A percentile compares a stretch with the other conserved stretches of the same genome.
Conservation (phyloP, 2,888 invertebrate genomes). For the Tachina lurida region DNA sequence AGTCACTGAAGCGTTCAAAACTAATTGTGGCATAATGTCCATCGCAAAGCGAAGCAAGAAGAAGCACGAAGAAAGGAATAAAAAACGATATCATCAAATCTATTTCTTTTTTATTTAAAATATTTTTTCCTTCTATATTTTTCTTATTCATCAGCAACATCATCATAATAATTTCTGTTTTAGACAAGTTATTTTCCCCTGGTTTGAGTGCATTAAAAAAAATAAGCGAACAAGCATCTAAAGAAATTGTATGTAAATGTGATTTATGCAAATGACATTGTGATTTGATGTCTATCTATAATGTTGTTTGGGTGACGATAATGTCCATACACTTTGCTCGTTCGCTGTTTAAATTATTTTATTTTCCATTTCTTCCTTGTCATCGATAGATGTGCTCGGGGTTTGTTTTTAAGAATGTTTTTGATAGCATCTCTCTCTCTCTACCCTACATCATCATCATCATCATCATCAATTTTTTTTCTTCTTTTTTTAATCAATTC, state of each 20-base stretch:
- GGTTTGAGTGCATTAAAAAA: not conserved
- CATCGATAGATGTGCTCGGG: conserved; percentile 36
- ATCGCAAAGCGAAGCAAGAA: conserved; percentile 18
- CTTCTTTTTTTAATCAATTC: conserved; percentile 55
- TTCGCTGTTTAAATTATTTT: conserved; percentile 25
- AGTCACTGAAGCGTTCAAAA: conserved; percentile 70
- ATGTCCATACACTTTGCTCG: not conserved
- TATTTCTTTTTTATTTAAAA: conserved; percentile 4
- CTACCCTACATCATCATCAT: conserved; percentile 10
- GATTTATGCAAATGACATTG: conserved; percentile 72
- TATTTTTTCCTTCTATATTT: not conserved
- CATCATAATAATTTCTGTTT: conserved; percentile 42
- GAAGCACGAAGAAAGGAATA: not conserved
- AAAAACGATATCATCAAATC: conserved; percentile 19
- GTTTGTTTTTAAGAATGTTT: conserved; percentile 17
- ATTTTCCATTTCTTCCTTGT: not conserved
- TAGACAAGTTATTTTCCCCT: conserved; percentile 4
- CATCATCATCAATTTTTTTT: conserved; percentile 3
- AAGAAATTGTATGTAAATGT: conserved; percentile 68
- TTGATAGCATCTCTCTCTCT: conserved; percentile 46
- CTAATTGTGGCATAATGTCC: conserved; percentile 71
- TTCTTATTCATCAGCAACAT: conserved; percentile 27
- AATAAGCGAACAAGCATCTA: conserved; percentile 30
- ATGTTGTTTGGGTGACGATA: conserved; percentile 35
- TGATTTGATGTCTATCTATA: conserved; percentile 67